Evolutionary conservation across 1,140 invertebrate genomes (phyloP), one percentile per base, ranked within the genome.

Genomic region (Sesamia nonagrioides): DNA sequence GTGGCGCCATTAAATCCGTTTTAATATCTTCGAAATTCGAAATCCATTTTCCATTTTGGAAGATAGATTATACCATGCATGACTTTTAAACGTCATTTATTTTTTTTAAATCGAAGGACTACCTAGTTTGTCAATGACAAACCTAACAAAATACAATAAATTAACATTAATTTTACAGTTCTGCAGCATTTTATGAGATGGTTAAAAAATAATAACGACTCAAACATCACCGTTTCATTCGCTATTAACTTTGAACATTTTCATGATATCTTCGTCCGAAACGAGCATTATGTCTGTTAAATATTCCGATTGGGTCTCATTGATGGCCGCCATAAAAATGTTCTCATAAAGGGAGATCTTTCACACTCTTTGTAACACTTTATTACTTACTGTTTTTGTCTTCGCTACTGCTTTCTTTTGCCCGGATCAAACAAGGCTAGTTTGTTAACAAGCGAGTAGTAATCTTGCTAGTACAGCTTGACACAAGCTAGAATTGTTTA

Each of bases 301-400:
- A 71, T 69, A 81, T 69, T 78, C 75, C 58, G 60, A 74, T 78
- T 48, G 52, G 60, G 80, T 81, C 61, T 27, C 33, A 72, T 71
- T 72, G 78, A 80, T 78, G 73, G 72, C 18, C 37, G 40, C 8
- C 58, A 78, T 80, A 83, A 80, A 83, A 78, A 81, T 73, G 27
- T 15, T 40, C 54, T 61, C 54, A 73, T 80, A 80, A 80, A 80
- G 63, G 63, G 71, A 73, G 69, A 40, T 40, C 33, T 35, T 56
- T 56, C 35, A 54, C 69, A 73, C 50, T 73, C 13, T 58, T 58
- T 54, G 48, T 73, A 58, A 42, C 69, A 56, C 40, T 73, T 73
- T 73, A 73, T 8, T 54, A 40, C 37, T 8, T 6, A 27, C 66
- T 33, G 27, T 42, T 73, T 73, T 56, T 58, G 58, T 56, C 48